These are phyloP conservation scores for Marcusenius ussheri DNA, from an alignment of 2,113 vertebrate species.

Conservation along the genomic window DNA sequence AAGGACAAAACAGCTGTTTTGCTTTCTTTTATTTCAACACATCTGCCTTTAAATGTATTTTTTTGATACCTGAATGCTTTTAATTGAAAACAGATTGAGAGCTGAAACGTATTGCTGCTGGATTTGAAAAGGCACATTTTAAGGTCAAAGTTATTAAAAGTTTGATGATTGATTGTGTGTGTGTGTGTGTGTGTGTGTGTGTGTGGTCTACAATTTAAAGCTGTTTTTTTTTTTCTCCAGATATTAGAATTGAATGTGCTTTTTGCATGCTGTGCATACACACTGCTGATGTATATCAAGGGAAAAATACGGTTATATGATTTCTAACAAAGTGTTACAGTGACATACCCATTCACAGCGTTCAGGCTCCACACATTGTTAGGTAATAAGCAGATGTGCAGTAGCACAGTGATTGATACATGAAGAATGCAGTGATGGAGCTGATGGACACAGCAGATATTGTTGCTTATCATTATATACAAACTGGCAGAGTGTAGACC, in stretches of 20 bases:
- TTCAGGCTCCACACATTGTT: not conserved
- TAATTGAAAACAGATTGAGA: conserved; percentile 70
- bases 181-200: not conserved
- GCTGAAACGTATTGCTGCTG: conserved; percentile 63
- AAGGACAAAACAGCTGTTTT: conserved; percentile 1
- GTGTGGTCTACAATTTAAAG: not conserved
- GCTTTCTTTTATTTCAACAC: conserved; percentile 10
- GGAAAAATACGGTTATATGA: not conserved
- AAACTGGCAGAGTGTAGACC: not conserved
- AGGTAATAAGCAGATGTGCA: not conserved
- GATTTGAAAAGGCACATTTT: conserved; percentile 61
- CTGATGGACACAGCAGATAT: not conserved
- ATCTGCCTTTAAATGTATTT: conserved; percentile 15
- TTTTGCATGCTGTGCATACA: not conserved
- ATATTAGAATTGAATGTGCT: not conserved
- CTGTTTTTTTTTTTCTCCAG: not conserved
- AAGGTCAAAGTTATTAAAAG: not conserved
- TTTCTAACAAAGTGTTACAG: not conserved
- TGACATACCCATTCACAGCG: not conserved
- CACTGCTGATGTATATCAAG: too few species aligned
- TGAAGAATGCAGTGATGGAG: not conserved
- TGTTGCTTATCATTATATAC: not conserved
- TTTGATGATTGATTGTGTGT: not conserved
- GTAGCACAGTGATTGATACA: not conserved
- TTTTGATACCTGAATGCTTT: conserved; percentile 54